A percentile compares a stretch with the other conserved stretches of the same genome.
These are phyloP conservation scores for Paratrypauchen microcephalus DNA, from an alignment of 2,797 vertebrate species.

Conservation along the genomic window DNA sequence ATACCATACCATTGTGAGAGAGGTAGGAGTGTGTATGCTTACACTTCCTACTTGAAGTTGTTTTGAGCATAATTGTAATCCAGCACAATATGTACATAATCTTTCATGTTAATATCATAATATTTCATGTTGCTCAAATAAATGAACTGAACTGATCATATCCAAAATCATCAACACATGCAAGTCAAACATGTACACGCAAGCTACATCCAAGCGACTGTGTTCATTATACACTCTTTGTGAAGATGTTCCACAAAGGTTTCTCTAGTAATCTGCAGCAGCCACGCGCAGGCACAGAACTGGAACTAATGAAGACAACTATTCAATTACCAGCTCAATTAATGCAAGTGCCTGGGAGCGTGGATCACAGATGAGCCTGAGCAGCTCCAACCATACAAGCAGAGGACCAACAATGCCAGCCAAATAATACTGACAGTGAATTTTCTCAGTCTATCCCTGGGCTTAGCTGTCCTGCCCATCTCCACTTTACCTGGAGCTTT, in stretches of 20 bases:
- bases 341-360: slow-evolving; percentile 77
- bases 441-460: slow-evolving; percentile 53
- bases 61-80: too few species aligned
- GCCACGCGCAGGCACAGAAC: slow-evolving; percentile 69
- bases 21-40: too few species aligned
- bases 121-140: too few species aligned
- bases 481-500: slow-evolving; percentile 58
- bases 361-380: slow-evolving; percentile 69
- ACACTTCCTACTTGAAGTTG: too few species aligned
- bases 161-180: neutral
- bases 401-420: slow-evolving; percentile 62
- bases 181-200: neutral
- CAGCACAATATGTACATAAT: too few species aligned
- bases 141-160: neutral
- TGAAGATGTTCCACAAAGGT: slow-evolving; percentile 61
- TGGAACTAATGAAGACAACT: slow-evolving; percentile 86
- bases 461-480: slow-evolving; percentile 60
- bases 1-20: too few species aligned
- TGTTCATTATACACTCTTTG: slow-evolving; percentile 25
- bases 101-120: too few species aligned
- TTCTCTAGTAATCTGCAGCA: slow-evolving; percentile 70
- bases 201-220: neutral
- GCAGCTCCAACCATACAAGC: slow-evolving; percentile 59
- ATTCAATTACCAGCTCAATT: slow-evolving; percentile 85
- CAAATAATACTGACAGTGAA: slow-evolving; percentile 54